Evolutionary conservation across 35 echinoderm and acorn worm species (phyloP).

Genomic region (Patiria miniata): DNA sequence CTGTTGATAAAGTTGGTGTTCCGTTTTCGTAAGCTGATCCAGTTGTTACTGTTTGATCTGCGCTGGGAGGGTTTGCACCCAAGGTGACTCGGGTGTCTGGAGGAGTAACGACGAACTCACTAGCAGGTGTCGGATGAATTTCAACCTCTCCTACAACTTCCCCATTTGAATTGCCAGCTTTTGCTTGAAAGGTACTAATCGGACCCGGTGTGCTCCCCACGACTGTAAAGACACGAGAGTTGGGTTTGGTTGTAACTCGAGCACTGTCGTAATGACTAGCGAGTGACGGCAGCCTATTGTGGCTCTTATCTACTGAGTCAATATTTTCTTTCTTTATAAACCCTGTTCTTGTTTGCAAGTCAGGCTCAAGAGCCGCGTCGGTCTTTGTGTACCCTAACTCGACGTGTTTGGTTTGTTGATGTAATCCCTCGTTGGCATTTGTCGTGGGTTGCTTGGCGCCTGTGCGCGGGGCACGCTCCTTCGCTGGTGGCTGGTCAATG

Average conservation of each 20-base stretch:
- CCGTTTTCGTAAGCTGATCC: not conserved
- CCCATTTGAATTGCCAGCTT: no score
- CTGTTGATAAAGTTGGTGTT: conserved; percentile 18
- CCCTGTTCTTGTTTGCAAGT: not conserved
- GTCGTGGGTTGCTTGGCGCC: conserved; percentile 3
- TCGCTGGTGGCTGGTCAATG: not conserved
- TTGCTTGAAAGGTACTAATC: no score
- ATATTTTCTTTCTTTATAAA: conserved; percentile 17
- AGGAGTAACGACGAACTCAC: not conserved
- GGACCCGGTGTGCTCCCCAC: not conserved
- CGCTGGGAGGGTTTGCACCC: not conserved
- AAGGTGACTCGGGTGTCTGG: not conserved
- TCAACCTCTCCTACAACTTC: not conserved
- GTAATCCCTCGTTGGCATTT: conserved; percentile 20
- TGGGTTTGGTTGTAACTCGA: not conserved
- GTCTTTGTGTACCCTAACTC: not conserved
- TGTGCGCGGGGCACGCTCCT: not conserved
- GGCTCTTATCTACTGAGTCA: not conserved
- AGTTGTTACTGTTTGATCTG: not conserved
- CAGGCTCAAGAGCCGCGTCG: conserved; percentile 2
- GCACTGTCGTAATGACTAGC: not conserved
- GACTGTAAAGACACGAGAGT: not conserved
- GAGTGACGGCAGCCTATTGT: not conserved
- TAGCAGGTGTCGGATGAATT: not conserved
- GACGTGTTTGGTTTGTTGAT: conserved; percentile 3